Base-by-base conservation (phyloP, 2,888 invertebrate species). In the Diarsia rubi region DNA sequence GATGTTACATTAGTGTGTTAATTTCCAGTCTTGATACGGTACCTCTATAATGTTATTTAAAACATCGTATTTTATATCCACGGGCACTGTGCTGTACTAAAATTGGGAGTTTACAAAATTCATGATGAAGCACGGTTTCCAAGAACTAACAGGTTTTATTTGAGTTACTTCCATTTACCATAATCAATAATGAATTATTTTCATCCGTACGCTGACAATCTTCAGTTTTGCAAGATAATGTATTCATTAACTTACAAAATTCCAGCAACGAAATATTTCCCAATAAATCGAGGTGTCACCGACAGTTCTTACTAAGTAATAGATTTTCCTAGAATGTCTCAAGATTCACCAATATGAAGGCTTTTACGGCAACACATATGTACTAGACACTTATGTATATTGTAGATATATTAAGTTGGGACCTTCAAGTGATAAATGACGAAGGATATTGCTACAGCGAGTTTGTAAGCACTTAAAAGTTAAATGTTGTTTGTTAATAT, bases 341-440 rank as follows among this genome's bases (percentile, higher is more conserved):
- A 24, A 27, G 9, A 57, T 62, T 54, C 31, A 37, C 59, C 2
- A 19, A 52, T 11, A 24, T 27, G 54, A 19, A 49, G 4, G 19
- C 45, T 49, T 68, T 44, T 16, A 68, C 63, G 44, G 54, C 47
- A 59, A 59, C 76, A 24, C 6, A n/a, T 11, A 37, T 47, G 24
- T 9, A n/a, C n/a, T 6, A 52, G 24, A 14, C 44, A 54, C 9
- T 24, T 45, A 42, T 44, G 16, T 45, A 60, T 27, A 52, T 11
- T 42, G 52, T 57, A 52, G 16, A 59, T 54, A 45, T 64, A 52
- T 45, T 65, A 54, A 54, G 65, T 74, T 62, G 57, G 54, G 31
- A 57, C 54, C n/a, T 59, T 31, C 47, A 24, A 47, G 74, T 79
- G 80, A 83, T 83, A 67, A 82, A 82, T 82, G 80, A 83, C 16